Base-by-base conservation (phyloP, 2,797 vertebrate species). In the Allobates femoralis region DNA sequence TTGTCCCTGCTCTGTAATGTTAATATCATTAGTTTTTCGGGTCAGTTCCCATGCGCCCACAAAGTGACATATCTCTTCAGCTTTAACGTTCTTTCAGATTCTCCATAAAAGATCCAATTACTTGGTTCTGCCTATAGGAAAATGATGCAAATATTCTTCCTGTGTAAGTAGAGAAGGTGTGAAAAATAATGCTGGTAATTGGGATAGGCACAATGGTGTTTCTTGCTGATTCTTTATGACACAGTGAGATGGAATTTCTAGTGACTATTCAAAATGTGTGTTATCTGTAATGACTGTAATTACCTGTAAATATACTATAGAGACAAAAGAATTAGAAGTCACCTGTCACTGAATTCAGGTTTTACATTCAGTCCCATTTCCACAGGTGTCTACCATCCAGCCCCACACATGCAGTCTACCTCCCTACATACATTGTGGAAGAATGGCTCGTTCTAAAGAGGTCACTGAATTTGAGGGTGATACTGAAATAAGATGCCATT, bases 121-220 rank as follows among this genome's bases (percentile, higher is more conserved):
- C 50, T 23, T 50, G 12, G 5, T 41, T 26, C 37, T 73, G 23
- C 23, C 23, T 50, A 74, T 46, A 50, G 37, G 69, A 50, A 74
- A 71, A 71, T 14, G 19, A 71, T 71, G 19, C 11, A 46, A 41
- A 74, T 46, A n/a, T 50, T 50, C 41, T 50, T 4, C 41, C 71
- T 50, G 26, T n/a, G 71, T 46, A 74, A 34, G 32, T 10, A 74
- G 41, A 0, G 23, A 5, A 74, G 21, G 71, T 74, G 71, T 74
- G 71, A 74, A 74, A 74, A 74, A 74, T 74, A 73, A 41, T 73
- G 69, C 23, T 46, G 12, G 14, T 46, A 74, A 74, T 71, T 71
- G 71, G 71, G 23, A 74, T 46, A 28, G 46, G 71, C 71, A 50
- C 46, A 74, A 74, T 26, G 3, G 71, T 50, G 5, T 41, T 41